Base-by-base conservation (phyloP, 1,140 invertebrate species). In the Hormaphis cornu region DNA sequence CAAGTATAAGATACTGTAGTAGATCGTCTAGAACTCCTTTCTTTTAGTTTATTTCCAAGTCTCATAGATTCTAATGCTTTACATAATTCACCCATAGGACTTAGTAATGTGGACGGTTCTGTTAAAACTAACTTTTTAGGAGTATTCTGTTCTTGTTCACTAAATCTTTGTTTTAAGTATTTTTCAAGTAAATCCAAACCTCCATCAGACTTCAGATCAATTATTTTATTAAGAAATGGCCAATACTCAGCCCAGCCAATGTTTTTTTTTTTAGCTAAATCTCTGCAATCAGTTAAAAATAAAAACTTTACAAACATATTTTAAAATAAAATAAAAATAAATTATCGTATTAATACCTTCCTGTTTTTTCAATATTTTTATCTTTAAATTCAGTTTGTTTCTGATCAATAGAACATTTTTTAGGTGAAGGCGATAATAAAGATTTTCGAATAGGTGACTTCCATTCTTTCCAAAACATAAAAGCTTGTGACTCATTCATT, bases 191-290 rank as follows among this genome's bases (percentile, higher is more conserved):
- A 80, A 0, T 77, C 73, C 1, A 95, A 79, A 3, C 91, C 92
- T 70, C 88, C 85, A 0, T 79, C 74, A 1, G 84, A 84, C 0
- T 84, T 77, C 3, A 95, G 80, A 79, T 96, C 86, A 8, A 87
- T 82, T 76, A 89, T 93, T 6, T 82, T 83, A 73, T 89, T 85
- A 7, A 95, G 79, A 76, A 95, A 95, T 3, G 87, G 84, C 92
- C 93, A 96, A 77, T 91, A 92, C 76, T 96, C 93, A 72, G 85
- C 87, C 92, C 92, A 96, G n/a, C 82, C 80, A 0, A 93, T 81
- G 33, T 87, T 83, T 76, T 85, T 83, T 76, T 90, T 81, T 72
- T 85, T 82, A 3, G 91, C 91, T 71, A 95, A 75, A 70, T 85
- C 82, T 72, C 90, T 88, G 76, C 35, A 79, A 70, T 73, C 71